Base-by-base conservation (phyloP, 2,113 vertebrate species). In the Acrocephalus kingi region DNA sequence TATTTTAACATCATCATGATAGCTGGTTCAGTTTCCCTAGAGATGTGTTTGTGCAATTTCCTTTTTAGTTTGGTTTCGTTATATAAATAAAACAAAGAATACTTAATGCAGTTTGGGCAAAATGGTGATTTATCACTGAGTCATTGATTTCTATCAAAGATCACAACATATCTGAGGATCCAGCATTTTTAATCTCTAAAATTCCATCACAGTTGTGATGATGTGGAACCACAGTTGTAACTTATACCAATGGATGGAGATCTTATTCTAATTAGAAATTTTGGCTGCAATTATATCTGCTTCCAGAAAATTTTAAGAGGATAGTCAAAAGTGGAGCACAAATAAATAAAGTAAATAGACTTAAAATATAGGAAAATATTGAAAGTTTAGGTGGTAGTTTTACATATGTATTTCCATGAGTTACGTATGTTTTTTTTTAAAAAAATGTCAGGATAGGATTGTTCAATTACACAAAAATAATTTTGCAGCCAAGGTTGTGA, bases 351-450 rank as follows among this genome's bases (percentile, higher is more conserved):
- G 8, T 2, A 69, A 82, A 63, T 22, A 52, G 31, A 43, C 7
- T 41, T 6, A 9, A 68, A 87, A 7, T 4, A 37, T 3, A 63
- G 6, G 8, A 35, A 23, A 63, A 55, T 55, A 43, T 13, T 69
- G 30, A 48, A 77, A 86, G 46, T 33, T 72, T 66, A 20, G 15
- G 14, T 43, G 46, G 3, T 13, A 77, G 24, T 59, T 71, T 67
- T 58, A 5, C 2, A 1, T 39, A 12, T 10, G 3, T 15, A 24
- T 85, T 90, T 74, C 4, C 11, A 64, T 0, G 0, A 72, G 11
- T 25, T 35, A 43, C 7, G 21, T 16, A 8, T 39, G 0, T 5
- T 54, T 9, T 54, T 54, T 9, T 66, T 86, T 45, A 7, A 4
- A 10, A 59, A 45, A 54, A 74, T 2, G 0, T 3, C 14, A 52